Evolutionary conservation across 2,888 invertebrate genomes (phyloP).

Genomic region (Eupeodes luniger): DNA sequence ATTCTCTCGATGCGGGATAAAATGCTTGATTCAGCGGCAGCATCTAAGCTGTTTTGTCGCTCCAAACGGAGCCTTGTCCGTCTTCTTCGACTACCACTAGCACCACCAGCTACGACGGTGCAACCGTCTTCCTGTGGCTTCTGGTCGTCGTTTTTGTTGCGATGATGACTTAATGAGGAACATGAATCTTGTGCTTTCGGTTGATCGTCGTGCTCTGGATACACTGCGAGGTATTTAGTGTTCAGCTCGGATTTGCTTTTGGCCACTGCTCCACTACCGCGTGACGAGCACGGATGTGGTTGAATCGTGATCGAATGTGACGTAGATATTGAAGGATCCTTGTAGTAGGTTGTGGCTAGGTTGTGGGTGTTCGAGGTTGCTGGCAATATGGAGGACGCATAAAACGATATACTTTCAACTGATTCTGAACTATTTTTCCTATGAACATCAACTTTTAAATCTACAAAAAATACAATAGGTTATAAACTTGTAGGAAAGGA

Average conservation of each 20-base stretch:
- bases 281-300: slow-evolving; percentile 50
- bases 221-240: slow-evolving; percentile 82
- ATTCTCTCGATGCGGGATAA: slow-evolving; percentile 73
- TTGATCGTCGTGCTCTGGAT: slow-evolving; percentile 79
- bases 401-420: slow-evolving; percentile 89
- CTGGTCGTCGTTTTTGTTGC: slow-evolving; percentile 78
- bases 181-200: slow-evolving; percentile 61
- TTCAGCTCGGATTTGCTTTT: slow-evolving; percentile 77
- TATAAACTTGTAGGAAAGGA: not conserved
- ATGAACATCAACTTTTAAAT: slow-evolving; percentile 96
- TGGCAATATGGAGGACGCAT: slow-evolving; percentile 83
- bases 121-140: slow-evolving; percentile 80
- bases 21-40: slow-evolving; percentile 79
- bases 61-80: slow-evolving; percentile 80
- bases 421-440: slow-evolving; percentile 95
- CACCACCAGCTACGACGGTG: not conserved
- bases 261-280: slow-evolving; percentile 57
- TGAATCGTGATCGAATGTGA: slow-evolving; percentile 51
- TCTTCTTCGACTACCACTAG: slow-evolving; percentile 78
- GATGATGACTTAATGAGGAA: slow-evolving; percentile 75
- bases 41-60: slow-evolving; percentile 82
- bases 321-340: slow-evolving; percentile 52
- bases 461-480: slow-evolving; percentile 83
- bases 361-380: slow-evolving; percentile 80
- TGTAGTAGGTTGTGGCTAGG: slow-evolving; percentile 50